Conservation (phyloP, 2,113 vertebrate species). For the Oxygymnocypris stewartii region DNA sequence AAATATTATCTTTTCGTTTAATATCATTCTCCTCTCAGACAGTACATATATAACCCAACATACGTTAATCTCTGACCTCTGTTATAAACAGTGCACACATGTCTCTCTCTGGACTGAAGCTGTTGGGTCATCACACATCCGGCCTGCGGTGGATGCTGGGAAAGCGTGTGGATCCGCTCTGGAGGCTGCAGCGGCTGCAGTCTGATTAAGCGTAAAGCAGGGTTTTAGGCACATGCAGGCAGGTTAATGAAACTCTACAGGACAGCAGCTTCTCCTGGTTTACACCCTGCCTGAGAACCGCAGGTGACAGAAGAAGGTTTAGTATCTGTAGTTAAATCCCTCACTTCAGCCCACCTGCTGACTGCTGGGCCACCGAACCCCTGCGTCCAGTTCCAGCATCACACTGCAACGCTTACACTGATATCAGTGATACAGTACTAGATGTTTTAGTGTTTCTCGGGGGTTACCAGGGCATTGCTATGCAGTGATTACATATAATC, state of each 20-base stretch:
- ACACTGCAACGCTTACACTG: background rate
- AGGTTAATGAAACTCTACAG: constrained; percentile 82
- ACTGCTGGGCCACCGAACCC: constrained; percentile 52
- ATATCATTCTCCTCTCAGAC: background rate
- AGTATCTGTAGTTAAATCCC: constrained; percentile 53
- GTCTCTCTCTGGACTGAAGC: background rate
- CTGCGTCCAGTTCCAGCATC: background rate
- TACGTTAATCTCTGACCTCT: background rate
- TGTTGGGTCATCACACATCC: background rate
- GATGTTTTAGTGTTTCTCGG: background rate
- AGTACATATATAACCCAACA: background rate
- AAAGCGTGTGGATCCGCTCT: background rate
- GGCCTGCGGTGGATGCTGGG: background rate
- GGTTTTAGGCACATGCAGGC: constrained; percentile 77
- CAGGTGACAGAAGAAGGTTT: constrained; percentile 78
- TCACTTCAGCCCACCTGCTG: constrained; percentile 50
- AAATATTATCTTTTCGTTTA: too few relatives aligned
- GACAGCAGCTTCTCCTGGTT: constrained; percentile 66
- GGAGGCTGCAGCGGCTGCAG: constrained; percentile 63
- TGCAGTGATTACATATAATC: background rate
- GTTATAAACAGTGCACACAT: background rate
- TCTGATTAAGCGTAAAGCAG: constrained; percentile 77
- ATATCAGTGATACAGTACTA: background rate
- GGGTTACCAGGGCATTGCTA: background rate
- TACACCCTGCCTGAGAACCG: constrained; percentile 71